These are phyloP conservation scores for Leucopsar rothschildi DNA, from an alignment of 2,113 vertebrate species.

Conservation along the genomic window DNA sequence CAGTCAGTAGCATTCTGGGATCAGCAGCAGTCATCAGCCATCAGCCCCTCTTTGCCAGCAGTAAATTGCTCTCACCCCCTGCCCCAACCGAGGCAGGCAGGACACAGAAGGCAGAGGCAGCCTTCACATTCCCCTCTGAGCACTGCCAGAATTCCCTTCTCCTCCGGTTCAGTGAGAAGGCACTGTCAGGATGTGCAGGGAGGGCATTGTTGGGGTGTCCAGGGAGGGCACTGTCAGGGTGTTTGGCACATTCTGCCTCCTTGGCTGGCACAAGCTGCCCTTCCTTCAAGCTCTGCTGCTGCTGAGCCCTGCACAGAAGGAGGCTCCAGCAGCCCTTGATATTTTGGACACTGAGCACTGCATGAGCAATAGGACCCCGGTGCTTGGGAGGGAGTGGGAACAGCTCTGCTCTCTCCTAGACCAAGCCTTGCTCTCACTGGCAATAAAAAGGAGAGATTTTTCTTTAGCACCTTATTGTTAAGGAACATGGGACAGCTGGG, in stretches of 20 bases:
- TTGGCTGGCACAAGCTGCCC: not conserved
- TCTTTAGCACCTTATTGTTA: not conserved
- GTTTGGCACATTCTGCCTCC: not conserved
- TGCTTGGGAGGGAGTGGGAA: not conserved
- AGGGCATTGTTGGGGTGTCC: not conserved
- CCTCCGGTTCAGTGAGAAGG: not conserved
- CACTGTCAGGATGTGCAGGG: not conserved
- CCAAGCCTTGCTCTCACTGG: not conserved
- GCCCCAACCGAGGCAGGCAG: not conserved
- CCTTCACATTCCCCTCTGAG: not conserved
- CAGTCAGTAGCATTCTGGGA: not conserved
- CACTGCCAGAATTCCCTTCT: not conserved
- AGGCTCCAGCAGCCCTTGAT: slow-evolving; percentile 16
- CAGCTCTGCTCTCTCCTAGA: not conserved
- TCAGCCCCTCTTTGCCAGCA: not conserved
- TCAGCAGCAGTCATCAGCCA: not conserved
- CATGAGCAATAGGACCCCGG: not conserved
- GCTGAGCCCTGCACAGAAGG: not conserved
- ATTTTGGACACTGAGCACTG: not conserved
- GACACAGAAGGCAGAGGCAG: not conserved
- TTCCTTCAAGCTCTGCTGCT: not conserved
- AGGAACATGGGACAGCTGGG: not conserved
- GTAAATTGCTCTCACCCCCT: not conserved
- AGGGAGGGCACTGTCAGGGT: not conserved
- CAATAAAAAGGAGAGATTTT: not conserved